Percentiles rank a stretch among this genome's conserved stretches.
These are phyloP conservation scores for Macaca fascicularis DNA, from an alignment of 2,113 vertebrate genomes.

Conservation along the genomic window DNA sequence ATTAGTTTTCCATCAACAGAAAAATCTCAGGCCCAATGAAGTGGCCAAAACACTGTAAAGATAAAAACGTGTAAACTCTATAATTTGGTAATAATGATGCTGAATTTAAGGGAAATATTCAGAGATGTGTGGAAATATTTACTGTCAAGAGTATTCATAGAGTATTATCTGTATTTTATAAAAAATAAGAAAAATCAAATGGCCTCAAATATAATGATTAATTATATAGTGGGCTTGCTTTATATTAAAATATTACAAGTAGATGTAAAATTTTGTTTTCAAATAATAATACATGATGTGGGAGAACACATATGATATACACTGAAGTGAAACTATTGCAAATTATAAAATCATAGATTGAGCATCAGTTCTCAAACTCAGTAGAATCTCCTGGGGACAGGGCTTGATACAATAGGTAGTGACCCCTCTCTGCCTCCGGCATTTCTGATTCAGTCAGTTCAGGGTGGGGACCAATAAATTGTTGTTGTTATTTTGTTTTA, in stretches of 20 bases:
- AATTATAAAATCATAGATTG: not conserved
- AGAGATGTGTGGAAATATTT: not conserved
- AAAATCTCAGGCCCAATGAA: fast-evolving
- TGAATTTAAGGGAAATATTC: not conserved
- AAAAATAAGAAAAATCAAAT: not conserved
- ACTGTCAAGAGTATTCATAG: not conserved
- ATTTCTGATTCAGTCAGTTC: not conserved
- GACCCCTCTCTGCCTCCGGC: not conserved
- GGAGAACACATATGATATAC: fast-evolving
- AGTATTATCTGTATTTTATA: not conserved
- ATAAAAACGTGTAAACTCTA: not conserved
- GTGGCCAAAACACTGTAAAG: fast-evolving
- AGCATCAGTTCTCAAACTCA: too few relatives aligned
- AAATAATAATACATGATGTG: not conserved
- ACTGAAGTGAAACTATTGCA: not conserved
- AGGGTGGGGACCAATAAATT: too few relatives aligned
- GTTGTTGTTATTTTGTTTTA: too few relatives aligned
- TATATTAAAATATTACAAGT: fast-evolving
- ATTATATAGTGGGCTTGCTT: not conserved
- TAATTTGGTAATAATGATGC: not conserved
- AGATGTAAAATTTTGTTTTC: not conserved
- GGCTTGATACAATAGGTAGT: not conserved
- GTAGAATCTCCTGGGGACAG: fast-evolving
- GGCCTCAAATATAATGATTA: too few relatives aligned
- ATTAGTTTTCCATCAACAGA: not conserved